Evolutionary conservation across 2,888 invertebrate genomes (phyloP).

Genomic region (Spilosoma lubricipeda): DNA sequence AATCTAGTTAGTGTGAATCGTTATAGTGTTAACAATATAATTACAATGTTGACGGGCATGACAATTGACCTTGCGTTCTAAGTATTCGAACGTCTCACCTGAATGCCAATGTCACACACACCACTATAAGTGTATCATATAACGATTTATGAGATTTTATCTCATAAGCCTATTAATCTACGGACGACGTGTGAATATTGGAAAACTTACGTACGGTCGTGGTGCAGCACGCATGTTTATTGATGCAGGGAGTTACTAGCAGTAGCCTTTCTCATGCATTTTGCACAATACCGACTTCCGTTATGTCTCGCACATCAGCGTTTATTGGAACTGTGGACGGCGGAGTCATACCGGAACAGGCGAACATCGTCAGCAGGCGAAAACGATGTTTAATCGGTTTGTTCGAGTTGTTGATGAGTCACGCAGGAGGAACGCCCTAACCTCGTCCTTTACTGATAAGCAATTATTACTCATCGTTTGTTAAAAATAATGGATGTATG

Average conservation of each 20-base stretch:
- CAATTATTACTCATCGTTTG: conserved; percentile 76
- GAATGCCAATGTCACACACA: conserved; percentile 77
- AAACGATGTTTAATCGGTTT: conserved; percentile 59
- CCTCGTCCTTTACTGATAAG: conserved; percentile 77
- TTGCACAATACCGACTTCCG: conserved; percentile 54
- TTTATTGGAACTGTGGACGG: conserved; percentile 46
- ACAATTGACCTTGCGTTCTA: conserved; percentile 72
- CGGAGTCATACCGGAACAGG: conserved; percentile 66
- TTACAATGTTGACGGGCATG: conserved; percentile 62
- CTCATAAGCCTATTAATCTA: conserved; percentile 33
- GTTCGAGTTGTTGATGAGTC: conserved; percentile 62
- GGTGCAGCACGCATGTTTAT: conserved; percentile 31
- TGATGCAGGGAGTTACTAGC: conserved; percentile 34
- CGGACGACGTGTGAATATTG: conserved; percentile 32
- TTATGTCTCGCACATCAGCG: conserved; percentile 42
- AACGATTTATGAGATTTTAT: conserved; percentile 51
- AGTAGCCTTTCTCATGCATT: conserved; percentile 56
- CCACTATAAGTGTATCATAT: conserved; percentile 54
- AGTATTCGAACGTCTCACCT: conserved; percentile 74
- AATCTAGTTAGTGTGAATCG: conserved; percentile 23
- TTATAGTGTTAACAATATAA: conserved; percentile 44
- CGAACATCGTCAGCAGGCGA: conserved; percentile 47
- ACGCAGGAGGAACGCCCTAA: conserved; percentile 75
- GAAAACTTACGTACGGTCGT: conserved; percentile 25
- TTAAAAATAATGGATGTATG: conserved; percentile 61